These are phyloP conservation scores for Papilio glaucus DNA, from an alignment of 1,140 invertebrate genomes.

Conservation along the genomic window DNA sequence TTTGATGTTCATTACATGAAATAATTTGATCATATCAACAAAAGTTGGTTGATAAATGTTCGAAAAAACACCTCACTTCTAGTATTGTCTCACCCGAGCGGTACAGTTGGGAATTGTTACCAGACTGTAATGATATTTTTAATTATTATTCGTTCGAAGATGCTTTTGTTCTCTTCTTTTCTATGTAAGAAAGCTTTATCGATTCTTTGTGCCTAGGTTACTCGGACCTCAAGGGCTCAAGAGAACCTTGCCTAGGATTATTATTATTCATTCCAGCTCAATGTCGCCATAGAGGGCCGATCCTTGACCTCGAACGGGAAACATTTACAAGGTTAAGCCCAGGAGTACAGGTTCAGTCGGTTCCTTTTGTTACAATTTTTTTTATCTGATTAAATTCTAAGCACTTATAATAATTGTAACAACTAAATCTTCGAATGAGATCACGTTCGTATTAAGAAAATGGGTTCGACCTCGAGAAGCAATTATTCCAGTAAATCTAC, in stretches of 20 bases:
- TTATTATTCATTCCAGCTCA: constrained; percentile 3
- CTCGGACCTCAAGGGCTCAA: neutral
- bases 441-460: constrained; percentile 62
- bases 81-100: too few relatives aligned
- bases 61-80: too few relatives aligned
- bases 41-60: too few relatives aligned
- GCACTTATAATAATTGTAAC: constrained; percentile 10
- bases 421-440: constrained; percentile 55
- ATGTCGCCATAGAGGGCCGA: neutral
- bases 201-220: too few relatives aligned
- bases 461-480: constrained; percentile 63
- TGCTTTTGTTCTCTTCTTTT: too few relatives aligned
- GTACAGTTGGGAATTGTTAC: too few relatives aligned
- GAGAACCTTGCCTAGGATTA: neutral
- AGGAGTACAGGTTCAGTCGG: neutral
- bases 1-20: too few relatives aligned
- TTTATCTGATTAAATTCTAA: constrained; percentile 27
- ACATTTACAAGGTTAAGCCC: too few relatives aligned
- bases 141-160: too few relatives aligned
- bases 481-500: constrained; percentile 64
- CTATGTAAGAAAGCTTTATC: too few relatives aligned
- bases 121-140: too few relatives aligned
- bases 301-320: constrained; percentile 9
- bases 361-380: constrained; percentile 8
- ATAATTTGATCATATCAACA: too few relatives aligned